phyloP scores from a whole-genome alignment of 2,888 invertebrate species.

The Leptopilina drosophilae region DNA sequence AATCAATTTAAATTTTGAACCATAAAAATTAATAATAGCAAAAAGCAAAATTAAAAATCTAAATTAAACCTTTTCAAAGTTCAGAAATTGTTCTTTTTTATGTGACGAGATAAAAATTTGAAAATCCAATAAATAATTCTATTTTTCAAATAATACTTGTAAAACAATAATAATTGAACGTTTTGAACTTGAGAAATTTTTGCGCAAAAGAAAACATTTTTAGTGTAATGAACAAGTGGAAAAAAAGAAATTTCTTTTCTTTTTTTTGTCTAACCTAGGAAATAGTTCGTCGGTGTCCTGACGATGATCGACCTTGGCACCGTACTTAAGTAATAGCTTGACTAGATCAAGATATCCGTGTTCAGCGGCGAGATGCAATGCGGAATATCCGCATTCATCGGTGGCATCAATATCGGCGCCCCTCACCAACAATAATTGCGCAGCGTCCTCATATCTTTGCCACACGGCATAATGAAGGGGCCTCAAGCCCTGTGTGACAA shows the following conservation, averaged over 20 bases:
- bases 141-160: too few relatives aligned
- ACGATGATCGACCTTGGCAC: slow-evolving; percentile 89
- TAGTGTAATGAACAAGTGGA: too few relatives aligned
- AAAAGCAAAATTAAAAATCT: too few relatives aligned
- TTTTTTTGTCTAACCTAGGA: slow-evolving; percentile 75
- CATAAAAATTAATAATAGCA: too few relatives aligned
- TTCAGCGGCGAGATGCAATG: slow-evolving; percentile 93
- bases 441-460: slow-evolving; percentile 89
- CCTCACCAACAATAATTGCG: slow-evolving; percentile 87
- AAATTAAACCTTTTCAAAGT: too few relatives aligned
- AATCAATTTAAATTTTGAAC: too few relatives aligned
- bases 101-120: too few relatives aligned
- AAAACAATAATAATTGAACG: too few relatives aligned
- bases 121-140: too few relatives aligned
- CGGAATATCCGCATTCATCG: slow-evolving; percentile 94
- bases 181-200: too few relatives aligned
- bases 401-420: slow-evolving; percentile 90
- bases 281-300: slow-evolving; percentile 85
- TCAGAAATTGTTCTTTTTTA: too few relatives aligned
- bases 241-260: background rate
- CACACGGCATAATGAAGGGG: slow-evolving; percentile 96
- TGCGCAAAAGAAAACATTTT: too few relatives aligned
- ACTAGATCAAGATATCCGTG: slow-evolving; percentile 87
- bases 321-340: slow-evolving; percentile 85
- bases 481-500: slow-evolving; percentile 90